Conservation (phyloP, 2,797 vertebrate species). For the Leuciscus waleckii region DNA sequence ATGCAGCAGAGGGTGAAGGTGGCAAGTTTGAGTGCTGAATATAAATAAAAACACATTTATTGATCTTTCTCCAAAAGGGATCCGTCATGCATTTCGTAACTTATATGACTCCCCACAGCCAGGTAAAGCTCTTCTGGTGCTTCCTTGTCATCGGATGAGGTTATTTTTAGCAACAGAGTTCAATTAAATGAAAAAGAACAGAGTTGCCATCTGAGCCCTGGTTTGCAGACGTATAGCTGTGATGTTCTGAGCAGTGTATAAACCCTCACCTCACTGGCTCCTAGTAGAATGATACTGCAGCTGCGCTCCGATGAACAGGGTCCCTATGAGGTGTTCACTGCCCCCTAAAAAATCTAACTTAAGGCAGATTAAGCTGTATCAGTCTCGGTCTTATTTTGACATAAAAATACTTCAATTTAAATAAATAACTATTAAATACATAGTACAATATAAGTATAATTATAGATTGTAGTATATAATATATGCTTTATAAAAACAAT, state of each 20-base stretch:
- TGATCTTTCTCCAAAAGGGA: constrained; percentile 3
- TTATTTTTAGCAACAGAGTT: constrained; percentile 13
- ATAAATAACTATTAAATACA: too few species aligned
- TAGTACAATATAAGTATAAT: too few species aligned
- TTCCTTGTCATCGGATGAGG: not conserved
- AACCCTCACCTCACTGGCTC: not conserved
- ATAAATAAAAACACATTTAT: constrained; percentile 7
- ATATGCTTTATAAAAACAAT: too few species aligned
- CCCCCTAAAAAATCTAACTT: not conserved
- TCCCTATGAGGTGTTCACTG: not conserved
- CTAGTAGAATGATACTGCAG: too few species aligned
- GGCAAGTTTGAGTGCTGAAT: not conserved
- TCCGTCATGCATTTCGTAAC: not conserved
- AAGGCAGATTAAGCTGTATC: not conserved
- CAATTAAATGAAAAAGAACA: constrained; percentile 12
- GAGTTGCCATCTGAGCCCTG: constrained; percentile 7
- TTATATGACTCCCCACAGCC: not conserved
- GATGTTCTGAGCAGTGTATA: not conserved
- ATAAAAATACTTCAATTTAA: too few species aligned
- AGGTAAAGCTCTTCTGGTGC: not conserved
- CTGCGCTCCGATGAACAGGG: not conserved
- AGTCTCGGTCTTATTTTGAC: not conserved
- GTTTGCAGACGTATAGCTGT: not conserved
- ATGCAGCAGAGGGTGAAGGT: constrained; percentile 1
- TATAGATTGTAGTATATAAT: too few species aligned